Conservation (phyloP, 2,113 vertebrate genomes). For the Pedionomus torquatus region DNA sequence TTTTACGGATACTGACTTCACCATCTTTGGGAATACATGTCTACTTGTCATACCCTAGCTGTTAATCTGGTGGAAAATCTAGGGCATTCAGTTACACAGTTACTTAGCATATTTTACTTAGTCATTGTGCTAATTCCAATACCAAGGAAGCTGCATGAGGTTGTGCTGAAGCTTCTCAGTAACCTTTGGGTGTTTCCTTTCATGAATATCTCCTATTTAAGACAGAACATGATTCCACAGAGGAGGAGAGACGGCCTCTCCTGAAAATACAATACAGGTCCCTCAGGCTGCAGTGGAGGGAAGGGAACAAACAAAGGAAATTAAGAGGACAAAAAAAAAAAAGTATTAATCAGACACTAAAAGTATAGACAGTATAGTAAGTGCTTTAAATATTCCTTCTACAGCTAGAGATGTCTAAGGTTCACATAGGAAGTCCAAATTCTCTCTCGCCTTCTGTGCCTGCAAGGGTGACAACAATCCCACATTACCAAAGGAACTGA, state of each 20-base stretch:
- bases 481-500: neutral
- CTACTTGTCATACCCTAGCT: neutral
- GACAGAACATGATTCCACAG: neutral
- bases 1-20: neutral
- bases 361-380: neutral
- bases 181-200: constrained; percentile 49
- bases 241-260: neutral
- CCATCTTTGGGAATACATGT: neutral
- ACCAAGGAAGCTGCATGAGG: neutral
- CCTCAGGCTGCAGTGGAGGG: neutral
- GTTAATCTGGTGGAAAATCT: constrained; percentile 64
- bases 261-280: neutral
- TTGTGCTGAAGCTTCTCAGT: constrained; percentile 10
- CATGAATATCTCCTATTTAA: neutral
- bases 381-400: neutral
- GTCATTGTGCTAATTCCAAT: neutral
- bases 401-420: neutral
- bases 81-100: constrained; percentile 10
- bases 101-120: constrained; percentile 44
- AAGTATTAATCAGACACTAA: neutral
- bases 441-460: neutral
- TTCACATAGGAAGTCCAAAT: neutral
- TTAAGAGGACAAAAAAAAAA: rapidly evolving
- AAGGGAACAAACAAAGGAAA: neutral
- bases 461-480: neutral